Percentiles rank a stretch among this genome's conserved stretches.
Evolutionary conservation across 1,140 invertebrate genomes (phyloP).

Genomic region (Sitophilus oryzae): DNA sequence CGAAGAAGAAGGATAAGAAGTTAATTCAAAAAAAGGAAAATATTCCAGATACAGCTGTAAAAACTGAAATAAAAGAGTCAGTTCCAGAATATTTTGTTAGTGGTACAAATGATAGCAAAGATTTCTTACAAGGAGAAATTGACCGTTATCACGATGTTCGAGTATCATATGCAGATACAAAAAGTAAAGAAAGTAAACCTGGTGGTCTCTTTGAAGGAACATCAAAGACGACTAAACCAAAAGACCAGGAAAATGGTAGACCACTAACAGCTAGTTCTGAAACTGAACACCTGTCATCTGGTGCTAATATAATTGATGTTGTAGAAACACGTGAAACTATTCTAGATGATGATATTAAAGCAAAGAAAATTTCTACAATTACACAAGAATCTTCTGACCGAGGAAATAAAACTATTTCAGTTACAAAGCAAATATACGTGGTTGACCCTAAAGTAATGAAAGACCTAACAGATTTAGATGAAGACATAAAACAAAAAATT

Average conservation of each 20-base stretch:
- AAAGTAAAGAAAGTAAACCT: slow-evolving; percentile 1
- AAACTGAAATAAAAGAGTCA: slow-evolving; percentile 2
- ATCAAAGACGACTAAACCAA: slow-evolving; percentile 30
- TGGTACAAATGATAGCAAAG: slow-evolving; percentile 25
- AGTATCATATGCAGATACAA: slow-evolving; percentile 4
- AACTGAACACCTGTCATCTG: neutral
- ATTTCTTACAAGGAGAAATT: slow-evolving; percentile 32
- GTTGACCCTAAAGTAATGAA: slow-evolving; percentile 17
- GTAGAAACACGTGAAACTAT: slow-evolving; percentile 13
- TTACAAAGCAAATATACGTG: slow-evolving; percentile 20
- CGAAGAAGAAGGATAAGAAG: slow-evolving; percentile 8
- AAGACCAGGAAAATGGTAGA: slow-evolving; percentile 2
- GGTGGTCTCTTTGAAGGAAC: slow-evolving; percentile 27
- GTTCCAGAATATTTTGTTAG: neutral
- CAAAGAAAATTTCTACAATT: slow-evolving; percentile 16
- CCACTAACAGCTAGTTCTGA: neutral
- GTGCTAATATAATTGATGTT: slow-evolving; percentile 2
- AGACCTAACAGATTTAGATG: slow-evolving; percentile 22
- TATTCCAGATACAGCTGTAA: neutral
- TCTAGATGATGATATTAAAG: slow-evolving; percentile 8
- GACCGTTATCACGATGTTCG: slow-evolving; percentile 27
- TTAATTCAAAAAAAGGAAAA: slow-evolving; percentile 6
- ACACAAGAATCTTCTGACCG: slow-evolving; percentile 10
- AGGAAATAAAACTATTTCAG: slow-evolving; percentile 16
- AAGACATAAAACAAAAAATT: slow-evolving; percentile 26